These are phyloP conservation scores for Drosophila parthenogenetica DNA, from an alignment of 2,888 invertebrate genomes.

Conservation along the genomic window DNA sequence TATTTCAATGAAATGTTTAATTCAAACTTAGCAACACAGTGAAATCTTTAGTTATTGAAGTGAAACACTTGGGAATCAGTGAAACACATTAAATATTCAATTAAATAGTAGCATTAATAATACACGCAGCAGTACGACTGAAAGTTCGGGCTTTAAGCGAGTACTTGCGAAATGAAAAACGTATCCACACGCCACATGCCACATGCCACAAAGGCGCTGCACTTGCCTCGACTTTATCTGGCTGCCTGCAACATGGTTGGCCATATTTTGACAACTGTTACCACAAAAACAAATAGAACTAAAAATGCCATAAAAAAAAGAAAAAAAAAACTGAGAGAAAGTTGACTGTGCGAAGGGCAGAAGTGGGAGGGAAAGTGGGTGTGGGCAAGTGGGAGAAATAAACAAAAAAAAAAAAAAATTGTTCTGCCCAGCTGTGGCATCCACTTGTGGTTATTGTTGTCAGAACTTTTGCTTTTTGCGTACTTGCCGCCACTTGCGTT, in stretches of 20 bases:
- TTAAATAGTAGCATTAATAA: constrained; percentile 8
- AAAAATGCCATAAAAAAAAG: constrained; percentile 48
- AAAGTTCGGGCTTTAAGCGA: constrained; percentile 1
- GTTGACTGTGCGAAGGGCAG: neutral
- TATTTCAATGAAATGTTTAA: neutral
- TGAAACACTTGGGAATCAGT: constrained; percentile 7
- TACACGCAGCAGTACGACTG: neutral
- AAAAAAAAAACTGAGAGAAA: neutral
- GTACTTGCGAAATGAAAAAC: constrained; percentile 15
- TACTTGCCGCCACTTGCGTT: constrained; percentile 53
- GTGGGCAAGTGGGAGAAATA: neutral
- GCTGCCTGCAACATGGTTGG: constrained; percentile 44
- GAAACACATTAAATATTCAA: constrained; percentile 9
- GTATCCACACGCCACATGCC: constrained; percentile 10
- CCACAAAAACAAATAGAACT: constrained; percentile 62
- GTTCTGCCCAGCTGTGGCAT: constrained; percentile 73
- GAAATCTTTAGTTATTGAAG: neutral
- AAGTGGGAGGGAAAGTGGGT: constrained; percentile 3
- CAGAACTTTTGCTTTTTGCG: constrained; percentile 71
- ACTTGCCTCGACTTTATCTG: constrained; percentile 20
- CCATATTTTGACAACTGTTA: constrained; percentile 79
- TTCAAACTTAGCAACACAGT: neutral
- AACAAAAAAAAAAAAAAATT: constrained; percentile 28
- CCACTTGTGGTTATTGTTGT: constrained; percentile 79
- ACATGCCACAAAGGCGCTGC: constrained; percentile 20